These are phyloP conservation scores for Acrobasis consociella DNA, from an alignment of 2,888 invertebrate genomes.

Conservation along the genomic window DNA sequence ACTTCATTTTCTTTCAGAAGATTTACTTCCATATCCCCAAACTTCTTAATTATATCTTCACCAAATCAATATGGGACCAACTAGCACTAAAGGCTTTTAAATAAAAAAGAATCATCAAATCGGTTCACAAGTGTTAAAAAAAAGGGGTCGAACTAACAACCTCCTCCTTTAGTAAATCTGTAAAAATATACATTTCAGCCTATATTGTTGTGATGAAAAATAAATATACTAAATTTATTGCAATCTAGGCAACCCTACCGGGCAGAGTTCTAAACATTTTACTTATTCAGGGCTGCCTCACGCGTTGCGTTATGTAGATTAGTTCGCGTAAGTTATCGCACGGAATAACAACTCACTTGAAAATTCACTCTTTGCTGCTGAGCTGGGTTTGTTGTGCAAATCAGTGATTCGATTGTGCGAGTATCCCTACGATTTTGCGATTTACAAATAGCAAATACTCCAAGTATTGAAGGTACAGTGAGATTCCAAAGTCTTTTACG, in stretches of 20 bases:
- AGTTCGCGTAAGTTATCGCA: constrained; percentile 32
- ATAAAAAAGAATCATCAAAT: too few relatives aligned
- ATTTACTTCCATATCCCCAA: too few relatives aligned
- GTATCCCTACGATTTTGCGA: constrained; percentile 3
- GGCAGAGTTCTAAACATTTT: constrained; percentile 37
- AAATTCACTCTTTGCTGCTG: not conserved
- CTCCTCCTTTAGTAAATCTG: too few relatives aligned
- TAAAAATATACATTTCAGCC: too few relatives aligned
- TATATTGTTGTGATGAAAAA: too few relatives aligned
- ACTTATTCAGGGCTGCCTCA: constrained; percentile 51
- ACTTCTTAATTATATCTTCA: too few relatives aligned
- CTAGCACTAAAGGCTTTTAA: too few relatives aligned
- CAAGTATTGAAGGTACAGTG: not conserved
- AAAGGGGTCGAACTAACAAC: too few relatives aligned
- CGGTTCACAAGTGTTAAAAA: too few relatives aligned
- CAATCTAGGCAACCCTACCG: constrained; percentile 35
- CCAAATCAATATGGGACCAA: too few relatives aligned
- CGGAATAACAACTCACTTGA: constrained; percentile 24
- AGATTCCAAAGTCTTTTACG: not conserved
- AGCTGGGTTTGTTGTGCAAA: constrained; percentile 18
- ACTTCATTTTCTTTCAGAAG: too few relatives aligned
- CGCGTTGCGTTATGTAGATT: constrained; percentile 50
- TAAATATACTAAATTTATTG: too few relatives aligned
- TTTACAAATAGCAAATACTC: constrained; percentile 4
- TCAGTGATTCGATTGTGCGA: constrained; percentile 6